Evolutionary conservation across 1,140 invertebrate genomes (phyloP).

Genomic region (Drosophila navojoa): DNA sequence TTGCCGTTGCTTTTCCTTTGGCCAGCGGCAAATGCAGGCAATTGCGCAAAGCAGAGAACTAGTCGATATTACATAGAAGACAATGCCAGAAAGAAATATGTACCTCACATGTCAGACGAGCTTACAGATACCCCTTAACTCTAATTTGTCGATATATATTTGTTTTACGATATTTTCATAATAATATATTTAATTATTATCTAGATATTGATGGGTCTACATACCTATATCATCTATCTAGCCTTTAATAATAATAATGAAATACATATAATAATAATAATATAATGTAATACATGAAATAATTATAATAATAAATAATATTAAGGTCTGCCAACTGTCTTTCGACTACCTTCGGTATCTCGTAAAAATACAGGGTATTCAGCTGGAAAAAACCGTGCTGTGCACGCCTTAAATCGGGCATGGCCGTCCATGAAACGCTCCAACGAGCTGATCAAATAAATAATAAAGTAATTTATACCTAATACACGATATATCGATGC

Average conservation of each 20-base stretch:
- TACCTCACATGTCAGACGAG: neutral
- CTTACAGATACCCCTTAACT: neutral
- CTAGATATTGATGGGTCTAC: no score
- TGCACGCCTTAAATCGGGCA: neutral
- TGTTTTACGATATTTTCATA: no score
- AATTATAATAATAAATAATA: no score
- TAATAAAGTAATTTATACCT: conserved; percentile 68
- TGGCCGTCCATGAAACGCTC: neutral
- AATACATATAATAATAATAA: no score
- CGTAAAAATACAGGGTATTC: neutral
- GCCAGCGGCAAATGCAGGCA: conserved; percentile 4
- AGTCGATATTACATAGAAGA: neutral
- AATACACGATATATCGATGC: conserved; percentile 57
- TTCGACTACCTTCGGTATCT: no score
- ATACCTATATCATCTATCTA: no score
- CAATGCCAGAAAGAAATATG: neutral
- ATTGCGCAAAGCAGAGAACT: conserved; percentile 38
- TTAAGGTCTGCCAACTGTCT: no score
- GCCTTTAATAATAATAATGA: no score
- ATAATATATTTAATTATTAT: no score
- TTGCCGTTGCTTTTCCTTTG: neutral
- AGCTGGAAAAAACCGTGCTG: conserved; percentile 20
- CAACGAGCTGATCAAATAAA: conserved; percentile 43
- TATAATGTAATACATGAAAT: no score
- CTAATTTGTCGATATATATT: no score